These are phyloP conservation scores for Xylocampa areola DNA, from an alignment of 2,888 invertebrate species.

Conservation along the genomic window DNA sequence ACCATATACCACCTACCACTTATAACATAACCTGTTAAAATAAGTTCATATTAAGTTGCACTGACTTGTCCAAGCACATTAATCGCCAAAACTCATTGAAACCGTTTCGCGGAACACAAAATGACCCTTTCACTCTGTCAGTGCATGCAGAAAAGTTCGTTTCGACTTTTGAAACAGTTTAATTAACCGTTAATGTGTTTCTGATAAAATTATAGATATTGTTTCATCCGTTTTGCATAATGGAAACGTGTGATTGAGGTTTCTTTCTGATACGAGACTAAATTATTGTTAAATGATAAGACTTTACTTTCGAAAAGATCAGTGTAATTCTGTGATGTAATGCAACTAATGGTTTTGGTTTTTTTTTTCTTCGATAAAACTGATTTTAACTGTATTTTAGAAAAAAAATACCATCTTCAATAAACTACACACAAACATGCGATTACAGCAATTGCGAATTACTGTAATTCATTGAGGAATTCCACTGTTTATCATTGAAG, in stretches of 20 bases:
- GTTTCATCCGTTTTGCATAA: constrained; percentile 17
- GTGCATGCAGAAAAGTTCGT: constrained; percentile 33
- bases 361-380: too few species aligned
- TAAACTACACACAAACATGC: too few species aligned
- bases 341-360: too few species aligned
- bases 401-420: too few species aligned
- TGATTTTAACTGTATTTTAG: too few species aligned
- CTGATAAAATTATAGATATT: constrained; percentile 21
- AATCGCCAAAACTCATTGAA: constrained; percentile 57
- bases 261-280: neutral
- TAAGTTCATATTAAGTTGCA: constrained; percentile 40
- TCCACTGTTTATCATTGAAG: too few species aligned
- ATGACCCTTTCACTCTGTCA: constrained; percentile 66
- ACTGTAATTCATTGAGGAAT: too few species aligned
- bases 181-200: constrained; percentile 29
- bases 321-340: neutral
- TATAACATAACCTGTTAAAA: constrained; percentile 50
- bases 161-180: constrained; percentile 34
- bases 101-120: constrained; percentile 52
- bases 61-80: constrained; percentile 45
- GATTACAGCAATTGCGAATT: too few species aligned
- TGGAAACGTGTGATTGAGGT: constrained; percentile 6
- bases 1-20: constrained; percentile 38
- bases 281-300: neutral
- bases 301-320: neutral